phyloP scores from a whole-genome alignment of 1,140 invertebrate species.

The Rhagoletis zephyria region DNA sequence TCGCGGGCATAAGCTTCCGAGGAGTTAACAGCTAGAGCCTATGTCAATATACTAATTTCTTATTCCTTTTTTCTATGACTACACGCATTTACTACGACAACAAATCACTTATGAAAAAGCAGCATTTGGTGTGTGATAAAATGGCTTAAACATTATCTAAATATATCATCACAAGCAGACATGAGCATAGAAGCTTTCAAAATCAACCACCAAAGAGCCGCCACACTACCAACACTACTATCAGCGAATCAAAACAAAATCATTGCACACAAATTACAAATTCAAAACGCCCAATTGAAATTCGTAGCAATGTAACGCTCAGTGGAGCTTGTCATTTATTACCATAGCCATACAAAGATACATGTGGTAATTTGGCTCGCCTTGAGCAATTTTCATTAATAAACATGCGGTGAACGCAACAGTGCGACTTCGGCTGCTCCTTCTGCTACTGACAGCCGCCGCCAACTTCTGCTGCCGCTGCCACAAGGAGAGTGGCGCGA shows the following conservation, averaged over 20 bases:
- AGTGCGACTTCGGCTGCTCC: background rate
- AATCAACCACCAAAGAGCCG: background rate
- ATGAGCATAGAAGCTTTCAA: background rate
- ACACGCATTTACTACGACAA: too few species aligned
- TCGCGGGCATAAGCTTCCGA: too few species aligned
- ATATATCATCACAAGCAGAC: background rate
- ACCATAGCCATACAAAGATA: background rate
- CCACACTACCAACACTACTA: background rate
- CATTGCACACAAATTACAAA: slow-evolving; percentile 13
- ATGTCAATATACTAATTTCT: too few species aligned
- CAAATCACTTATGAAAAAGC: too few species aligned
- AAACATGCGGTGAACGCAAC: background rate
- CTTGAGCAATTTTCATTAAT: slow-evolving; percentile 48
- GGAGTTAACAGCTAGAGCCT: too few species aligned
- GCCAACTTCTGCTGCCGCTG: background rate
- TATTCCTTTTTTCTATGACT: too few species aligned
- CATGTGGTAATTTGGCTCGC: slow-evolving; percentile 32
- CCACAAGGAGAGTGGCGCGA: background rate
- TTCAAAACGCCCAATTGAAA: background rate
- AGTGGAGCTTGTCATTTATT: slow-evolving; percentile 37
- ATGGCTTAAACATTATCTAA: background rate
- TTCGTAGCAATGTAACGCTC: slow-evolving; percentile 1
- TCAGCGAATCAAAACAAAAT: slow-evolving; percentile 1
- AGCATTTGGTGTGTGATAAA: background rate
- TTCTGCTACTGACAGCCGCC: background rate